A percentile compares a stretch with the other conserved stretches of the same genome.
phyloP scores from a whole-genome alignment of 1,140 invertebrate genomes.

The Hycleus cichorii region DNA sequence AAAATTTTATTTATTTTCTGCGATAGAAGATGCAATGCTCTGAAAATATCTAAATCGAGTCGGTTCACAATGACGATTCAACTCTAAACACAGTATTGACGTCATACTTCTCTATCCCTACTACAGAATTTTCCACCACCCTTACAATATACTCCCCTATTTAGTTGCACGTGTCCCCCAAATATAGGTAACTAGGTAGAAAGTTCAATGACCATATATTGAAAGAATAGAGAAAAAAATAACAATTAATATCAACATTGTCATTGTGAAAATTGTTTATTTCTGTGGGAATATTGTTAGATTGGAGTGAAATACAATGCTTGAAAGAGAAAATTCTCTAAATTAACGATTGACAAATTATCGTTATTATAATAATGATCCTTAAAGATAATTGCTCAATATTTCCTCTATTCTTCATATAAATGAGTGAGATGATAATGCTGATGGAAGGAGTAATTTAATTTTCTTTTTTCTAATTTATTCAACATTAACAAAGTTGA shows the following conservation, averaged over 20 bases:
- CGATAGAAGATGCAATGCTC: background rate
- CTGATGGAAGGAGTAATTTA: too few relatives aligned
- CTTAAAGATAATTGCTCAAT: too few relatives aligned
- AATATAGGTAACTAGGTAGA: constrained; percentile 33
- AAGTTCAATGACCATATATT: constrained; percentile 27
- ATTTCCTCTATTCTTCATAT: too few relatives aligned
- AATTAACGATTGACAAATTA: too few relatives aligned
- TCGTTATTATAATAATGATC: too few relatives aligned
- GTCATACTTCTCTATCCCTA: constrained; percentile 17
- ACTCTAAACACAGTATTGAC: constrained; percentile 17
- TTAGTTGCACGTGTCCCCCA: constrained; percentile 21
- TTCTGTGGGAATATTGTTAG: too few relatives aligned
- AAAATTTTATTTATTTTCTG: constrained; percentile 13
- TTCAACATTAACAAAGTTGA: too few relatives aligned
- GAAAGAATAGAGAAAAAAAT: constrained; percentile 4
- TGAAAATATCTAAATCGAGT: background rate
- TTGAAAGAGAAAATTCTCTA: too few relatives aligned
- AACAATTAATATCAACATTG: background rate
- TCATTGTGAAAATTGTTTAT: background rate
- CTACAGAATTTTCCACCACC: constrained; percentile 9
- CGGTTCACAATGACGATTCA: constrained; percentile 6
- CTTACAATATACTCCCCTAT: constrained; percentile 6
- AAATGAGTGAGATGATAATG: too few relatives aligned
- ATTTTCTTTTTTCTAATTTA: too few relatives aligned
- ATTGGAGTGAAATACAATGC: too few relatives aligned